These are phyloP conservation scores for Hyla sarda DNA, from an alignment of 2,113 vertebrate genomes.

Conservation along the genomic window DNA sequence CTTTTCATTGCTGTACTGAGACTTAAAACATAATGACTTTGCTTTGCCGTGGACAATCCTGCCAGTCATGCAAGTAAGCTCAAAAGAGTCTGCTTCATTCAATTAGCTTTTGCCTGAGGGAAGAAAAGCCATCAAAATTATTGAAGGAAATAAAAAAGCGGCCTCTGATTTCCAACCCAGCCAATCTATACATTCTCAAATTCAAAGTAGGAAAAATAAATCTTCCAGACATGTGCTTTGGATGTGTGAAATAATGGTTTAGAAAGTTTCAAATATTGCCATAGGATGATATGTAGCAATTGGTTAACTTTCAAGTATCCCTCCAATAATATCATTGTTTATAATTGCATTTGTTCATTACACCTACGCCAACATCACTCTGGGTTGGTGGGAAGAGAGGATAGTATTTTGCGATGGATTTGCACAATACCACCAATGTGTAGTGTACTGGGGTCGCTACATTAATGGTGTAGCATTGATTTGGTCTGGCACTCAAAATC, in stretches of 20 bases:
- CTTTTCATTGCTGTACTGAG: constrained; percentile 24
- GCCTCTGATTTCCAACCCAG: background rate
- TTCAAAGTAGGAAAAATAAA: constrained; percentile 29
- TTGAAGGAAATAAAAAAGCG: constrained; percentile 30
- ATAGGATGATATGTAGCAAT: background rate
- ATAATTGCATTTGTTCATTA: background rate
- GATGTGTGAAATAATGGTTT: background rate
- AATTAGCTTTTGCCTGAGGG: constrained; percentile 19
- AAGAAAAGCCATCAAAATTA: constrained; percentile 33
- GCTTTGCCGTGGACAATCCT: constrained; percentile 12
- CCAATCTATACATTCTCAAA: constrained; percentile 3
- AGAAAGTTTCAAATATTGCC: background rate
- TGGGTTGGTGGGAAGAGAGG: no score
- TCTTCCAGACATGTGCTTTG: background rate
- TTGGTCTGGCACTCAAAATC: no score
- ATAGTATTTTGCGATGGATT: no score
- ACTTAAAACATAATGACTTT: constrained; percentile 31
- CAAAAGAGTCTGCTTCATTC: constrained; percentile 29
- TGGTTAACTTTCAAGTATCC: background rate
- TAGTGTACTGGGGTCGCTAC: no score
- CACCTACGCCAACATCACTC: no score
- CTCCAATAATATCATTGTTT: background rate
- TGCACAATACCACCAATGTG: no score
- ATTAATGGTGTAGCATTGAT: no score
- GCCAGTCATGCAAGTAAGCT: constrained; percentile 5